Evolutionary conservation across 2,888 invertebrate species (phyloP).

Genomic region (Chalcis sispes): DNA sequence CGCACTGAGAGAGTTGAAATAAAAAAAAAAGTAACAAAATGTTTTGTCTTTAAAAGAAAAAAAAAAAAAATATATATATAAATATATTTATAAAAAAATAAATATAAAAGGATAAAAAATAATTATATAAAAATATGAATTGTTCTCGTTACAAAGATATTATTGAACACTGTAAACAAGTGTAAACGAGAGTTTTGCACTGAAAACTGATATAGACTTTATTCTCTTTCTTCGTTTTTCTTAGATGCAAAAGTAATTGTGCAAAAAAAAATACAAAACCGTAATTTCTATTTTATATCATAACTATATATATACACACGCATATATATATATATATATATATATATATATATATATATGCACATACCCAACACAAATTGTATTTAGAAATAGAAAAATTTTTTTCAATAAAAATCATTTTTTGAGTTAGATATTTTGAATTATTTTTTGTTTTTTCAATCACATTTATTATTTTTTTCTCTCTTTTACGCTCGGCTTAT

Average conservation of each 20-base stretch:
- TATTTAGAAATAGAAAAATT: conserved; percentile 72
- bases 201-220: conserved; percentile 25
- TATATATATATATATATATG: conserved; percentile 15
- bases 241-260: conserved; percentile 37
- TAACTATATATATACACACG: conserved; percentile 41
- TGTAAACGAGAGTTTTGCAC: conserved; percentile 29
- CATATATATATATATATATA: no score
- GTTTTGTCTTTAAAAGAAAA: conserved; percentile 22
- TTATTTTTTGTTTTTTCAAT: conserved; percentile 71
- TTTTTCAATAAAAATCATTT: conserved; percentile 74
- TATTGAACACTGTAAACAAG: conserved; percentile 38
- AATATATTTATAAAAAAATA: background rate
- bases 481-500: conserved; percentile 71
- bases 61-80: conserved; percentile 18
- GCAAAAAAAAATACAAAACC: conserved; percentile 24
- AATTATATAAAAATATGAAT: conserved; percentile 18
- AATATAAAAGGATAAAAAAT: conserved; percentile 2
- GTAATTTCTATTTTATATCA: conserved; percentile 48
- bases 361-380: conserved; percentile 68
- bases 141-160: conserved; percentile 28
- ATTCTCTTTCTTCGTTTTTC: conserved; percentile 32
- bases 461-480: conserved; percentile 31
- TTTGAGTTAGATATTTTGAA: conserved; percentile 73
- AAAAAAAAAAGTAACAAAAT: conserved; percentile 36
- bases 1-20: conserved; percentile 45